Base-by-base conservation (phyloP, 2,888 invertebrate genomes). In the Leptopterna dolabrata region DNA sequence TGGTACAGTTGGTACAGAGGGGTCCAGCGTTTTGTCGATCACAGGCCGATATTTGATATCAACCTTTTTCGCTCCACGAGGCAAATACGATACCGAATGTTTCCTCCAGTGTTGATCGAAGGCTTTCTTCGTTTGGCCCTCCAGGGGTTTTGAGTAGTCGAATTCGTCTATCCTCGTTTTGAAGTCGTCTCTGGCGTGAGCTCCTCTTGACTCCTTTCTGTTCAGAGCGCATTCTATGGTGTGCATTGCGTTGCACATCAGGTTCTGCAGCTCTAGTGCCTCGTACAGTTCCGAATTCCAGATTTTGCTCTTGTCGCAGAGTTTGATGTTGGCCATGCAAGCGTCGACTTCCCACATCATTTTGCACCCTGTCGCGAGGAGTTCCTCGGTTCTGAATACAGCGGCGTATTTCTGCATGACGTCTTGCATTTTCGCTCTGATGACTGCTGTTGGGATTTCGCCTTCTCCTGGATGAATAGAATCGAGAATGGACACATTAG, bases 261-360 rank as follows among this genome's bases (percentile, higher is more conserved):
- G 93, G 93, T 99, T 99, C 93, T 99, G 99, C 88, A 99, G 94
- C 92, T 99, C 99, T 88, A 99, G 93, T 0, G 98, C 96, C 93
- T 99, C 99, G 81, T 99, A 94, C 90, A 99, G 93, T 92, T 99
- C 99, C 1, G 97, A 96, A 93, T 99, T 99, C 99, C 99, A 99
- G 87, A 99, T 95, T 91, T 99, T 93, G 88, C 94, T 93, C 83
- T 92, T 91, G 91, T 95, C 95, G 86, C 91, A 89, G 94, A 97
- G 91, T 94, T 95, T 90, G 71, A 98, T 91, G 91, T 98, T 96
- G 80, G 94, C 93, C 91, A 97, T 92, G 90, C 96, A 94, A 88
- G 95, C 94, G 93, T 96, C 98, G 88, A 98, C 92, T 0, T 94
- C 94, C 86, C 94, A 92, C 94, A 99, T 96, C 92, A 96, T 92